These are phyloP conservation scores for Nomada fabriciana DNA, from an alignment of 2,888 invertebrate genomes.

Conservation along the genomic window DNA sequence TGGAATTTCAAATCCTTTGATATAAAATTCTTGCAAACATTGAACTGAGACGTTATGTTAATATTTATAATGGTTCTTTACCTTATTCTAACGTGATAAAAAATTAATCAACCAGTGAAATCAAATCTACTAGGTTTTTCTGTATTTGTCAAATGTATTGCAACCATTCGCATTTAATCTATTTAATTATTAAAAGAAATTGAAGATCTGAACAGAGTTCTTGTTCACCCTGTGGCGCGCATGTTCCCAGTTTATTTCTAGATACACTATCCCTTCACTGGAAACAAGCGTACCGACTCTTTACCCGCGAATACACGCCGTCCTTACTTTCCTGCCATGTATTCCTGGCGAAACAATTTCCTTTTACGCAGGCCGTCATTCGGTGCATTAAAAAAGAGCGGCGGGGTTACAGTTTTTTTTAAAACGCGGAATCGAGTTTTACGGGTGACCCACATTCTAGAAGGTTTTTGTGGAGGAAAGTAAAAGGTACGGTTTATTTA, in stretches of 20 bases:
- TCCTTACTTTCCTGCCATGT: background rate
- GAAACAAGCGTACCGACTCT: background rate
- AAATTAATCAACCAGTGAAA: no score
- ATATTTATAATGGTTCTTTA: no score
- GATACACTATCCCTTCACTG: background rate
- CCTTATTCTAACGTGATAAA: no score
- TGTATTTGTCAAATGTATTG: no score
- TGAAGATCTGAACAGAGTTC: background rate
- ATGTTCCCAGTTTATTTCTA: background rate
- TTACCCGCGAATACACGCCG: background rate
- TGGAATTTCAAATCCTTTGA: no score
- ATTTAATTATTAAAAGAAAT: no score
- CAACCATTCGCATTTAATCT: no score
- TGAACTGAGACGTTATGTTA: no score
- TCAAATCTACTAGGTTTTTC: no score
- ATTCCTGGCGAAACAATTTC: conserved; percentile 20
- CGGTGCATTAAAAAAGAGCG: conserved; percentile 10
- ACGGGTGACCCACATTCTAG: conserved; percentile 51
- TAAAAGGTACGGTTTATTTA: conserved; percentile 57
- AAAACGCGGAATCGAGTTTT: conserved; percentile 55
- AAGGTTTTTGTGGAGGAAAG: conserved; percentile 56
- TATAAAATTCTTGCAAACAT: no score
- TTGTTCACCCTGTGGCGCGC: background rate
- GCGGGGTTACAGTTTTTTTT: conserved; percentile 40
- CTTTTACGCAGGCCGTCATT: conserved; percentile 10